These are phyloP conservation scores for Palythoa grandiflora DNA, from an alignment of 92 coral and sea anemone genomes.

Conservation along the genomic window DNA sequence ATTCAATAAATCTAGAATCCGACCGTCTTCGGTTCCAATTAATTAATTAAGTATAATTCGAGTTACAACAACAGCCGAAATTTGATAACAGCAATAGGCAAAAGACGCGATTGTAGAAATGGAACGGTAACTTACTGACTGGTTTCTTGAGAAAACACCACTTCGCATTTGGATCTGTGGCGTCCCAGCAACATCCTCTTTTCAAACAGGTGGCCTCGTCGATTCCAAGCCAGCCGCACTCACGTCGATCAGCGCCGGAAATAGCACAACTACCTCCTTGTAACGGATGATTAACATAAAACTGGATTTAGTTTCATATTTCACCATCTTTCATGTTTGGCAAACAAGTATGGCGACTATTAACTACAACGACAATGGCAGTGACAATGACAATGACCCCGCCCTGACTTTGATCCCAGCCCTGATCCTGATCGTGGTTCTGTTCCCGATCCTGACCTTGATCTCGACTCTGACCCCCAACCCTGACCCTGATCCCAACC, in stretches of 20 bases:
- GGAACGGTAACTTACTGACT: background rate
- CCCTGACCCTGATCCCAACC: no score
- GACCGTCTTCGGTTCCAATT: no score
- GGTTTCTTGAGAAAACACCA: conserved; percentile 23
- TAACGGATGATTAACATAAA: background rate
- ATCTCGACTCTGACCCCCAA: no score
- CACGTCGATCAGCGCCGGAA: background rate
- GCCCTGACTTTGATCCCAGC: no score
- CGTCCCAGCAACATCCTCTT: conserved; percentile 19
- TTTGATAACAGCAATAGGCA: background rate
- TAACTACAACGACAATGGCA: no score
- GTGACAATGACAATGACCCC: no score
- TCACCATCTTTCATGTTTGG: background rate
- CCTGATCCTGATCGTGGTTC: no score
- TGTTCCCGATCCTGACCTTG: no score
- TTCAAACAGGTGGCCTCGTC: conserved; percentile 22
- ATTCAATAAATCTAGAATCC: no score
- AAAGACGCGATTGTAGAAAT: background rate
- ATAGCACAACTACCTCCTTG: background rate
- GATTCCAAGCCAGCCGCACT: conserved; percentile 21
- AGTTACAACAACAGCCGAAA: background rate
- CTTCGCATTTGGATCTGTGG: background rate
- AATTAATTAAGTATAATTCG: no score
- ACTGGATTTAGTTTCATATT: background rate
- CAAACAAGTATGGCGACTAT: no score